Conservation (phyloP, 2,797 vertebrate genomes). For the Lates japonicus region DNA sequence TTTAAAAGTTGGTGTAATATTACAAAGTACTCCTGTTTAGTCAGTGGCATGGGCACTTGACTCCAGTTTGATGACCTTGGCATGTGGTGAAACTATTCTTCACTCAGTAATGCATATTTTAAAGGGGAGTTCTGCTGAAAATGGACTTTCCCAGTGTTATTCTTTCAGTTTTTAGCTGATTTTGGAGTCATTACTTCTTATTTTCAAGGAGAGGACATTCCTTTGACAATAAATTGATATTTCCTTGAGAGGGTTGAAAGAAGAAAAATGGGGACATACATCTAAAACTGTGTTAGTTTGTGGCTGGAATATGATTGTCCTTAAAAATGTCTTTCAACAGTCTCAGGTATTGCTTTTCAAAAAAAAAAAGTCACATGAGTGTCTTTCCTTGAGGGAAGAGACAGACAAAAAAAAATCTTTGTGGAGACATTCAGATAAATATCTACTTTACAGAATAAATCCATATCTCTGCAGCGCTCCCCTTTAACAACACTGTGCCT, state of each 20-base stretch:
- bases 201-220: constrained; percentile 3
- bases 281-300: neutral
- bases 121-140: constrained; percentile 46
- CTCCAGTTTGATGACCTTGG: constrained; percentile 15
- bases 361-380: neutral
- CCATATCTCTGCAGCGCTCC: constrained; percentile 30
- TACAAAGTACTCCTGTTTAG: constrained; percentile 11
- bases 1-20: neutral
- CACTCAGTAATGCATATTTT: constrained; percentile 19
- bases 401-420: neutral
- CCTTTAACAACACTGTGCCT: constrained; percentile 56
- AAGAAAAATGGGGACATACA: neutral
- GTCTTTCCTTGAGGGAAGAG: constrained; percentile 11
- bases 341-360: constrained; percentile 1
- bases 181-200: constrained; percentile 4
- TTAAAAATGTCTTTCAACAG: constrained; percentile 4
- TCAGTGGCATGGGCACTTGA: constrained; percentile 11
- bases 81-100: neutral
- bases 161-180: neutral
- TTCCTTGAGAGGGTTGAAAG: constrained; percentile 2
- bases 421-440: neutral
- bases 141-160: neutral
- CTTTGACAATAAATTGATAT: neutral
- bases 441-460: constrained; percentile 22
- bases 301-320: constrained; percentile 3